These are phyloP conservation scores for Gryllus longicercus DNA, from an alignment of 2,888 invertebrate species.

Conservation along the genomic window DNA sequence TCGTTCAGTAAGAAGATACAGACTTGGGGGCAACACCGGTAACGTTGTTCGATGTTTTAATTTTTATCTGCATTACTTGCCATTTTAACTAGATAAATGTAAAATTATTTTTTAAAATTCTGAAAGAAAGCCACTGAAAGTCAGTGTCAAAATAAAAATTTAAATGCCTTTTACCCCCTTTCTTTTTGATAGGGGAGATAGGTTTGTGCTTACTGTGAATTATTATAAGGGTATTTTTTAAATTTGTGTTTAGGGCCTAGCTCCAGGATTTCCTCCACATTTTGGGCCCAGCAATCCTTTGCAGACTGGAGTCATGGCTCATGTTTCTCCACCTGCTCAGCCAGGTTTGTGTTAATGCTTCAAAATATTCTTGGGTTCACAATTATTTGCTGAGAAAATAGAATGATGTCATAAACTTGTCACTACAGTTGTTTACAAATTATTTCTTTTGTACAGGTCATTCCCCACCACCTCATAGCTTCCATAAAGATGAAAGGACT, in stretches of 20 bases:
- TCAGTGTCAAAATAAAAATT: too few relatives aligned
- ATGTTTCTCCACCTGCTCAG: conserved; percentile 50
- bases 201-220: too few relatives aligned
- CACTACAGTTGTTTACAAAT: neutral
- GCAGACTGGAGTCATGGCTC: conserved; percentile 48
- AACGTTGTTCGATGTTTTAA: too few relatives aligned
- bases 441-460: conserved; percentile 53
- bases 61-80: too few relatives aligned
- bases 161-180: too few relatives aligned
- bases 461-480: conserved; percentile 58
- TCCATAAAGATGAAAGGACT: conserved; percentile 74
- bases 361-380: neutral
- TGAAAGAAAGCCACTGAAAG: too few relatives aligned
- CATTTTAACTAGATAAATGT: too few relatives aligned
- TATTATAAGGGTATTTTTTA: too few relatives aligned
- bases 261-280: conserved; percentile 50
- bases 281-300: conserved; percentile 46
- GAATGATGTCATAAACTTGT: neutral
- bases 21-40: too few relatives aligned
- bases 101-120: too few relatives aligned
- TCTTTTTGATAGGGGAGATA: too few relatives aligned
- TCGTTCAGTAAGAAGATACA: too few relatives aligned
- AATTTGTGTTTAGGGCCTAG: conserved; percentile 50
- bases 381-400: neutral
- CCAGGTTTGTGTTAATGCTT: conserved; percentile 39